Base-by-base conservation (phyloP, 2,888 invertebrate genomes). In the Macaria liturata region DNA sequence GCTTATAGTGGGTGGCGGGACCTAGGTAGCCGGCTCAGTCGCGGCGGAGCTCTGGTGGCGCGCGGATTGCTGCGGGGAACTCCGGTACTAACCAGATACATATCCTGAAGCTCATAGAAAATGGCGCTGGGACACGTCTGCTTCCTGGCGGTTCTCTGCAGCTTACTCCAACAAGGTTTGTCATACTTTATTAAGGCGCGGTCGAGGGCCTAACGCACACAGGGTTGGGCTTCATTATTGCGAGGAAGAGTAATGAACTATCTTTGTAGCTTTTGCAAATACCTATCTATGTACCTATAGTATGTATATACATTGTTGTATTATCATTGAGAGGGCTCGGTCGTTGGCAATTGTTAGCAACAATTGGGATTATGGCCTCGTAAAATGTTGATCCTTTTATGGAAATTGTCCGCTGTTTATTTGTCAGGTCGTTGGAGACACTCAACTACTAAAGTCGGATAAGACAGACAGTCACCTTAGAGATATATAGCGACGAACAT, bases 141-240 rank as follows among this genome's bases (percentile, higher is more conserved):
- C 80, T 76, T 88, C 82, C 78, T 90, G 83, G 89, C 84, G 81
- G 85, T 86, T 68, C 66, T 86, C 62, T 86, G 87, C 84, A 86
- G 89, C 84, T 84, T 90, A 68, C 78, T 91, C 49, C 88, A 90
- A 57, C 83, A 88, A 90, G 91, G 91, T 91, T 81, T 72, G 88
- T 86, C 69, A 5, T 8, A 65, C 66, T 68, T 67, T 65, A 6
- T 66, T 52, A 44, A 43, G 61, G 59, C n/a, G 59, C 47, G 61
- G 56, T 39, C 43, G 32, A 20, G 31, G 42, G 46, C 42, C 45
- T 48, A 42, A 39, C 39, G 30, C 32, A 8, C 32, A 30, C 9
- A 43, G 50, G 56, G 56, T 34, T 9, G 52, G 59, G 59, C 20
- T 20, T 20, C 20, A 20, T 20, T 20, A 20, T 20, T 20, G 20